These are phyloP conservation scores for Eupithecia insigniata DNA, from an alignment of 2,888 invertebrate species.

Conservation along the genomic window DNA sequence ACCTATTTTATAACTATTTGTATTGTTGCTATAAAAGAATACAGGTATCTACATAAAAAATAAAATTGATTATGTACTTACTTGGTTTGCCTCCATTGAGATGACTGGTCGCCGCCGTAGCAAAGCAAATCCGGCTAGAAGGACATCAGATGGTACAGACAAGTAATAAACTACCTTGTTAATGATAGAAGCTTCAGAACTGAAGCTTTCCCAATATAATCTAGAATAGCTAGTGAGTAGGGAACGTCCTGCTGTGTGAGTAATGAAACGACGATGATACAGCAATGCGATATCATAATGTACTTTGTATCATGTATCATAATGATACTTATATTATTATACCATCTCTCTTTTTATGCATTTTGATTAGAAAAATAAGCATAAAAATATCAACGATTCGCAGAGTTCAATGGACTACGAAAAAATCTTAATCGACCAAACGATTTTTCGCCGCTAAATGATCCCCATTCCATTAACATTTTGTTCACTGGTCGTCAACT, in stretches of 20 bases:
- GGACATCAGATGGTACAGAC: not conserved
- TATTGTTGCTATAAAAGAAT: too few relatives aligned
- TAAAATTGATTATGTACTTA: too few relatives aligned
- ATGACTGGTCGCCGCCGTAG: too few relatives aligned
- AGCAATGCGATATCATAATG: slow-evolving; percentile 31
- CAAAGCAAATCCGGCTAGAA: too few relatives aligned
- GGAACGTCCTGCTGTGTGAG: slow-evolving; percentile 42
- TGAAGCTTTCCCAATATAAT: not conserved
- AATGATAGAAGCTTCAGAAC: not conserved
- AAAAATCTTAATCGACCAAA: slow-evolving; percentile 37
- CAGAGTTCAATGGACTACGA: slow-evolving; percentile 6
- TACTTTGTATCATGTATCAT: not conserved
- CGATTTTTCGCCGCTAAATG: slow-evolving; percentile 36
- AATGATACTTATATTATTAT: not conserved
- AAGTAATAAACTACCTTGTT: not conserved
- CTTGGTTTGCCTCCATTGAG: too few relatives aligned
- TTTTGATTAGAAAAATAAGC: not conserved
- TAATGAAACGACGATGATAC: slow-evolving; percentile 47
- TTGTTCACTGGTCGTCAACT: slow-evolving; percentile 43
- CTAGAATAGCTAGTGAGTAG: slow-evolving; percentile 40
- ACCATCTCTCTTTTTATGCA: not conserved
- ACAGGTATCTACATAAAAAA: too few relatives aligned
- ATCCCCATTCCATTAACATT: slow-evolving; percentile 41
- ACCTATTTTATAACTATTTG: too few relatives aligned
- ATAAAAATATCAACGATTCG: not conserved